phyloP scores from a whole-genome alignment of 1,140 invertebrate genomes.

The Panagrolaimus sp. region DNA sequence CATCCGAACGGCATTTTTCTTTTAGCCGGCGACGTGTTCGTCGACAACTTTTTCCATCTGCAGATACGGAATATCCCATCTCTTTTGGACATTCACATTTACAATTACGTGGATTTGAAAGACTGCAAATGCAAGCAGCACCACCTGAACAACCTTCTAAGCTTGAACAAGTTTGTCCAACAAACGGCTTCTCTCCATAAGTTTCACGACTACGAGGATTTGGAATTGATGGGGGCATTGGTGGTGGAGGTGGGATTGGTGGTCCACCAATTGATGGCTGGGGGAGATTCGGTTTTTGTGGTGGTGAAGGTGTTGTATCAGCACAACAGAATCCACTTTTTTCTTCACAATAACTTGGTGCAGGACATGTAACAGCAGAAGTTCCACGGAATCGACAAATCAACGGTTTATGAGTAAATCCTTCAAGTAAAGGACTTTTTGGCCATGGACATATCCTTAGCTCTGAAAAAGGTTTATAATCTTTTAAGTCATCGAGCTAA shows the following conservation, averaged over 20 bases:
- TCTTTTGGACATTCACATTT: slow-evolving; percentile 43
- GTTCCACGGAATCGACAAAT: slow-evolving; percentile 41
- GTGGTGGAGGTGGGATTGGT: background rate
- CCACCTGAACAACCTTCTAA: slow-evolving; percentile 17
- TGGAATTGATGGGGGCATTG: background rate
- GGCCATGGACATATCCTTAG: slow-evolving; percentile 44
- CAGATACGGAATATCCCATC: slow-evolving; percentile 42
- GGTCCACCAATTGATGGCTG: too few species aligned
- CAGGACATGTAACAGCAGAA: slow-evolving; percentile 30
- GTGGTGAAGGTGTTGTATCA: background rate
- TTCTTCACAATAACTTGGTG: slow-evolving; percentile 30
- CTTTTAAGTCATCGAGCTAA: background rate
- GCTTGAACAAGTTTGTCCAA: background rate
- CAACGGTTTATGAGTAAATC: slow-evolving; percentile 34
- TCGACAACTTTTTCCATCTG: slow-evolving; percentile 38
- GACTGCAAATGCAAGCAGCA: slow-evolving; percentile 19
- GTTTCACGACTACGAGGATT: background rate
- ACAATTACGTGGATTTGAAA: slow-evolving; percentile 19
- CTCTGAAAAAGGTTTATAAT: slow-evolving; percentile 28
- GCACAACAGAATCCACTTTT: slow-evolving; percentile 48
- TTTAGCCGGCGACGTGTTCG: slow-evolving; percentile 42
- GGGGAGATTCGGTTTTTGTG: background rate
- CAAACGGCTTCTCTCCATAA: background rate
- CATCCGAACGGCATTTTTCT: slow-evolving; percentile 44
- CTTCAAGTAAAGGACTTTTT: slow-evolving; percentile 40